phyloP scores from a whole-genome alignment of 2,113 vertebrate species.

The Hipposideros armiger region DNA sequence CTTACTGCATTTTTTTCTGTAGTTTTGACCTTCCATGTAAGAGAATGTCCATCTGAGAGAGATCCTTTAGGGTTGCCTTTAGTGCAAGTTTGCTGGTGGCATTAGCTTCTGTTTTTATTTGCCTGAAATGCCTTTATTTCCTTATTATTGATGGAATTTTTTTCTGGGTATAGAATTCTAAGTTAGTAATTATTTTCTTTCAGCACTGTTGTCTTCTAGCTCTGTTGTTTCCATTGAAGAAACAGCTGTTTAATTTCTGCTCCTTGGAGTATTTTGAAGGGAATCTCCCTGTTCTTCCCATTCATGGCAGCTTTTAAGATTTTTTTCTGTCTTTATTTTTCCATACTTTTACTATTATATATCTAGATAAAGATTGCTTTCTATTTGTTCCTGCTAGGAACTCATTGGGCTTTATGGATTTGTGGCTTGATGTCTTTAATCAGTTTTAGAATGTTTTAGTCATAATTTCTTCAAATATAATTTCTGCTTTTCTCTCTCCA shows the following conservation, averaged over 20 bases:
- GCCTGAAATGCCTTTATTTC: background rate
- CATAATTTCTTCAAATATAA: background rate
- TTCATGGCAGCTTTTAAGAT: background rate
- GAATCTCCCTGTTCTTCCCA: background rate
- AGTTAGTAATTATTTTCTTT: background rate
- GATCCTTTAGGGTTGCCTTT: background rate
- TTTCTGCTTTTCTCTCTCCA: background rate
- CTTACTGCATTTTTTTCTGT: background rate
- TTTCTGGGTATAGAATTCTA: background rate
- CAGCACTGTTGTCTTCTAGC: background rate
- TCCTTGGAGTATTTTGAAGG: background rate
- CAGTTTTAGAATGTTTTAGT: background rate
- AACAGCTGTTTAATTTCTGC: background rate
- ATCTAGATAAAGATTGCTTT: background rate
- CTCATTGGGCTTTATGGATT: background rate
- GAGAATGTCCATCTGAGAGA: background rate
- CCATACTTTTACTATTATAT: background rate
- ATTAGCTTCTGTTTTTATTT: background rate
- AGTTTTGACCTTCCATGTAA: background rate
- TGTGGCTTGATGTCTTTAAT: background rate
- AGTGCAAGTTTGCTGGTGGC: background rate
- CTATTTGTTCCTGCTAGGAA: background rate
- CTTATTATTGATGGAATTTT: background rate
- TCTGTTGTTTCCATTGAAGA: background rate
- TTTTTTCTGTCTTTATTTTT: conserved; percentile 11